Percentiles rank a stretch among this genome's conserved stretches.
Evolutionary conservation across 2,888 invertebrate genomes (phyloP).

Genomic region (Lasiommata megera): DNA sequence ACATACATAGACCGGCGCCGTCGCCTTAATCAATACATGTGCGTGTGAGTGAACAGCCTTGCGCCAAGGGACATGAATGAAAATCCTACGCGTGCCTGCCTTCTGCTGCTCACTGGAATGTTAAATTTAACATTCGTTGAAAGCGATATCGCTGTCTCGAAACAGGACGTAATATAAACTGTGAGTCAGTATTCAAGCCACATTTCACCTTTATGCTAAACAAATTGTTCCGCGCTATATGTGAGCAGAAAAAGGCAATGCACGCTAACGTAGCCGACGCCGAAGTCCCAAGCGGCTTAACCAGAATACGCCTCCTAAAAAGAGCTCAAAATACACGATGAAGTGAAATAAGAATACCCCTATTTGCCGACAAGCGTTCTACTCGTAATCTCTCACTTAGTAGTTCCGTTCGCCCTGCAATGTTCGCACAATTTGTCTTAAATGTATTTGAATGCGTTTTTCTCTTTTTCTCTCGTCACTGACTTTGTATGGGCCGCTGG

Average conservation of each 20-base stretch:
- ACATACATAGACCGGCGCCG: constrained; percentile 74
- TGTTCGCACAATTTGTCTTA: constrained; percentile 81
- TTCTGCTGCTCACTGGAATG: constrained; percentile 45
- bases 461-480: constrained; percentile 83
- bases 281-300: constrained; percentile 68
- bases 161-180: background rate
- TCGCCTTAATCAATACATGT: constrained; percentile 85
- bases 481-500: constrained; percentile 87
- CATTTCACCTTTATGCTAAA: constrained; percentile 3
- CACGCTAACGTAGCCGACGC: constrained; percentile 58
- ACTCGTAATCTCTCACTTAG: constrained; percentile 81
- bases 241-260: constrained; percentile 70
- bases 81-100: constrained; percentile 45
- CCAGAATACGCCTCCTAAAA: constrained; percentile 70
- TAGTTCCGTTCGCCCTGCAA: constrained; percentile 82
- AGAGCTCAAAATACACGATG: constrained; percentile 74
- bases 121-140: background rate
- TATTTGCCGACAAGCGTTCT: constrained; percentile 76
- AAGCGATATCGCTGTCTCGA: background rate
- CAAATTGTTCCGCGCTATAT: constrained; percentile 43
- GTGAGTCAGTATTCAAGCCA: constrained; percentile 32
- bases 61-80: constrained; percentile 51
- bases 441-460: constrained; percentile 83
- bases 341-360: constrained; percentile 70
- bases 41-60: constrained; percentile 82